Base-by-base conservation (phyloP, 2,113 vertebrate genomes). In the Eretmochelys imbricata region DNA sequence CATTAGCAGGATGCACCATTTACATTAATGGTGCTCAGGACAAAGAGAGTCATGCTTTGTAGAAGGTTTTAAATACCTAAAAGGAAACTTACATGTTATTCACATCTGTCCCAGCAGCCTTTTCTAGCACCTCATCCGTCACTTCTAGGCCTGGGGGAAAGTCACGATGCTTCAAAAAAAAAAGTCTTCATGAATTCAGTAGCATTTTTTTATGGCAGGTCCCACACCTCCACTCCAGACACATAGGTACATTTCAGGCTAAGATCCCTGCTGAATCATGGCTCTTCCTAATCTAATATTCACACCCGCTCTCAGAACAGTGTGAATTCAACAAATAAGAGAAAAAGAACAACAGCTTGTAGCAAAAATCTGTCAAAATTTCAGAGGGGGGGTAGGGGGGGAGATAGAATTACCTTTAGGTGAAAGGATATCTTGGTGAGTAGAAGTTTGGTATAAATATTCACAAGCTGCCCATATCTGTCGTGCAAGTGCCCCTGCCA, bases 401-500 rank as follows among this genome's bases (percentile, higher is more conserved):
- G 4, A 0, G 1, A 69, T 42, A 20, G 17, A 48, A 46, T 95
- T 98, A 99, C 99, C 99, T 99, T 99, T 11, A 93, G 75, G 35
- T 99, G 99, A 97, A 99, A 99, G 97, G 99, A 98, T 98, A 99
- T 98, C 97, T 99, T 99, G 96, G 97, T 98, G 93, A 99, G 98
- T 75, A 99, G 96, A 53, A 99, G 98, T 87, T 98, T 99, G 22
- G 98, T 98, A 81, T 99, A 99, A 49, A 99, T 91, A 57, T 35
- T 98, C 87, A 99, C 99, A 93, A 99, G 98, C 94, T 99, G 99
- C 91, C 99, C 99, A 0, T 99, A 99, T 86, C 98, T 98, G 96
- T 99, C 99, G 0, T 99, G 99, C 76, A 99, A 95, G 93, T 99
- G 99, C 12, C 97, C 98, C 99, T 99, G 99, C 11, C 46, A 88